A percentile compares a stretch with the other conserved stretches of the same genome.
Evolutionary conservation across 2,888 invertebrate genomes (phyloP).

Genomic region (Myathropa florea): DNA sequence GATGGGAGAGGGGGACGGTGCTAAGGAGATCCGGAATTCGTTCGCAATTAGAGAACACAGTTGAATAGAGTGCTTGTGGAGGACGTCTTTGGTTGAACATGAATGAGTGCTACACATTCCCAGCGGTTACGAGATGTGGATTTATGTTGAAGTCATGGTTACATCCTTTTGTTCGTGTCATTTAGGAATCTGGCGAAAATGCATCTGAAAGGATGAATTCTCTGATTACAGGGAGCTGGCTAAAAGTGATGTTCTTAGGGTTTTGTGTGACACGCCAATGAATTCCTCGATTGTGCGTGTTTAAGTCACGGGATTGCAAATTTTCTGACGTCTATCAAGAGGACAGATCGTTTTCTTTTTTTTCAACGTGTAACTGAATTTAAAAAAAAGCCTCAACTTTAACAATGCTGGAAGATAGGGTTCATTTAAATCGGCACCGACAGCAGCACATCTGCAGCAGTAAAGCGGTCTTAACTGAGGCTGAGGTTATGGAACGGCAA

Average conservation of each 20-base stretch:
- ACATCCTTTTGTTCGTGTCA: background rate
- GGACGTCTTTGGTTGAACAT: background rate
- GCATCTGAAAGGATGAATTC: background rate
- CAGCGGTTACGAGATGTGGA: background rate
- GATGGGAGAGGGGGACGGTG: background rate
- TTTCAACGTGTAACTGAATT: no score
- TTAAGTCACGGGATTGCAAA: no score
- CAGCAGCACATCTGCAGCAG: no score
- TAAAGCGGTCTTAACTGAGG: no score
- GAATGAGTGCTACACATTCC: background rate
- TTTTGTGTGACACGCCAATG: no score
- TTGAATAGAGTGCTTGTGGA: background rate
- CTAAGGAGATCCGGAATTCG: background rate
- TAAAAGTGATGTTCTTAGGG: background rate
- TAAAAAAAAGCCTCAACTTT: no score
- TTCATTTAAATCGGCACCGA: no score
- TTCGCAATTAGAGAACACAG: background rate
- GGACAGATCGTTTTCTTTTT: no score
- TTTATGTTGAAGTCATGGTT: background rate
- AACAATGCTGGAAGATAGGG: no score
- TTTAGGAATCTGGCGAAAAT: background rate
- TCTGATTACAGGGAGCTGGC: background rate
- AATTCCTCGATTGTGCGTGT: no score
- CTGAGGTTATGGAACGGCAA: no score
- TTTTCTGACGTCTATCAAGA: no score